Base-by-base conservation (phyloP, 2,113 vertebrate species). In the Macroglossus sobrinus region DNA sequence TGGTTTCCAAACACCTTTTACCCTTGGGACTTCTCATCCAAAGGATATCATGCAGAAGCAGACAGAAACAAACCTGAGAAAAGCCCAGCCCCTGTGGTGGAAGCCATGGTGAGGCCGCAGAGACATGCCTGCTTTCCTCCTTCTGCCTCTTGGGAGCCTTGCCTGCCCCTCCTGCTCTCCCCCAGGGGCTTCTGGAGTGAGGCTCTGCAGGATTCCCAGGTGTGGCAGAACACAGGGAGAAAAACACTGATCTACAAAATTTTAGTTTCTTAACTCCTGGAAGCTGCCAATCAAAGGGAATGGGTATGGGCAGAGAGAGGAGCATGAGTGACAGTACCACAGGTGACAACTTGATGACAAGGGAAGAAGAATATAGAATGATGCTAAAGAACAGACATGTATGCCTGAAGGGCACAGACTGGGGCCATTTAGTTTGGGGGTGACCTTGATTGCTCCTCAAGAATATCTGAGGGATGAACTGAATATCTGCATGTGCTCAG, bases 211-310 rank as follows among this genome's bases (percentile, higher is more conserved):
- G 80, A 66, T 47, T 66, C 68, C 57, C 38, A n/a, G 92, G 14
- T 38, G 40, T 84, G 26, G 40, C 40, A 50, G 69, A 61, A 28
- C 19, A 35, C 9, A 21, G 45, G n/a, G 78, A 89, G 88, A 59
- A 74, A 87, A 95, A 91, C 55, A 90, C 26, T 76, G 45, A 87
- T 87, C 47, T 82, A 53, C 53, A 72, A 38, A 95, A 75, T 57
- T 64, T 64, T 59, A 30, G 18, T 88, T 91, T 61, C 53, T 88
- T 47, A 75, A 72, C 59, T 95, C 69, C 47, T 76, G 45, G 69
- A 78, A 95, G 69, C 84, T 96, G 82, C 47, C 86, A 50, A 33
- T 93, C 66, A 85, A 75, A 91, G 40, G 61, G 53, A 66, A 72
- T 64, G 53, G 59, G 55, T 30, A 7, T 14, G 0, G 3, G 43